A percentile compares a stretch with the other conserved stretches of the same genome.
These are phyloP conservation scores for Mastigias papua DNA, from an alignment of 30 jellyfish, hydroid and myxozoan species.

Conservation along the genomic window DNA sequence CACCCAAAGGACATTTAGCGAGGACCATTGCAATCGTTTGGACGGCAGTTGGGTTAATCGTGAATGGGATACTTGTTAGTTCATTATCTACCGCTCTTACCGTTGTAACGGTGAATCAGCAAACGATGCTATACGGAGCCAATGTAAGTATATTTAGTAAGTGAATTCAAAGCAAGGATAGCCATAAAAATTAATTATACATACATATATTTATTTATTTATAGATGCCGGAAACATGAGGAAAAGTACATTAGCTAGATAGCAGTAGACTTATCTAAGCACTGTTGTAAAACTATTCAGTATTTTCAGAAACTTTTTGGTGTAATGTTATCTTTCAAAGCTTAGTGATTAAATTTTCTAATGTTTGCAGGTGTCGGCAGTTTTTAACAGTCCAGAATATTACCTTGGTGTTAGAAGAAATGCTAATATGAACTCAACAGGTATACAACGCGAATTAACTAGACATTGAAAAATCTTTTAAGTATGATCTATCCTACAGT, in stretches of 20 bases:
- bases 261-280: too few species aligned
- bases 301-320: too few species aligned
- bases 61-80: constrained; percentile 69
- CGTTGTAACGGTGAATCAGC: constrained; percentile 32
- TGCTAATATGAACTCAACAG: constrained; percentile 60
- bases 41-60: constrained; percentile 65
- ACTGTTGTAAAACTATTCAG: too few species aligned
- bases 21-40: constrained; percentile 67
- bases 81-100: constrained; percentile 71
- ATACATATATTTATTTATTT: too few species aligned
- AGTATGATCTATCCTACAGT: too few species aligned
- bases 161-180: too few species aligned
- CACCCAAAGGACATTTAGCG: constrained; percentile 63
- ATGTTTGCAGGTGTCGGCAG: constrained; percentile 70
- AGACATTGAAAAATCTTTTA: too few species aligned
- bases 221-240: too few species aligned
- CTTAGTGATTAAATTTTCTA: background rate
- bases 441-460: too few species aligned
- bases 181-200: too few species aligned
- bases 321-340: background rate
- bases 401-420: constrained; percentile 70
- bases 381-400: constrained; percentile 67
- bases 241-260: too few species aligned
- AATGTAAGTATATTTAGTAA: constrained; percentile 37
- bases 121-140: constrained; percentile 68